Percentiles rank a stretch among this genome's conserved stretches.
These are phyloP conservation scores for Brachionus calyciflorus DNA, from an alignment of 1,140 invertebrate genomes.

Conservation along the genomic window DNA sequence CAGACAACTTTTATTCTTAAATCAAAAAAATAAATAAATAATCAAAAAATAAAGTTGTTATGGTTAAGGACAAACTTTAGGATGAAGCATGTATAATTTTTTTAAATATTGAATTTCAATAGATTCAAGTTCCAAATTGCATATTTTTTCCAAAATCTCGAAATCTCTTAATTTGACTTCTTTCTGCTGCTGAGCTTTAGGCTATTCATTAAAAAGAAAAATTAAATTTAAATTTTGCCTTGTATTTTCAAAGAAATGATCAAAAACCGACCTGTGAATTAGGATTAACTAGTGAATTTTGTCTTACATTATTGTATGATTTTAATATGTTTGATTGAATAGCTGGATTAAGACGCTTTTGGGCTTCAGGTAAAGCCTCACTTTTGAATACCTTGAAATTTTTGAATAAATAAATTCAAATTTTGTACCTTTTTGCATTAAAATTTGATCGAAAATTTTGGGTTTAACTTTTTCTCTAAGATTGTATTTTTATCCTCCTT, in stretches of 20 bases:
- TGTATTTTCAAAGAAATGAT: neutral
- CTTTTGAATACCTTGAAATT: too few species aligned
- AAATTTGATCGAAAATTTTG: too few species aligned
- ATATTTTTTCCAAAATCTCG: slow-evolving; percentile 42
- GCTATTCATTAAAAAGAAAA: neutral
- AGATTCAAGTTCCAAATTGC: slow-evolving; percentile 23
- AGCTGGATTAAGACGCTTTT: neutral
- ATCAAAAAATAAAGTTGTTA: neutral
- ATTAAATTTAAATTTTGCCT: neutral
- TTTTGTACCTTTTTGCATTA: too few species aligned
- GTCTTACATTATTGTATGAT: neutral
- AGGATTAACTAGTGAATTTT: neutral
- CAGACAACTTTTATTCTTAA: slow-evolving; percentile 24
- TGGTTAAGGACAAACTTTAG: neutral
- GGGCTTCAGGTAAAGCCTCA: too few species aligned
- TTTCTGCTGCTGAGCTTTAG: slow-evolving; percentile 4
- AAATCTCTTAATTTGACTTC: slow-evolving; percentile 41
- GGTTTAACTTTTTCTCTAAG: too few species aligned
- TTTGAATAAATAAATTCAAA: too few species aligned
- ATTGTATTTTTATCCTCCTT: too few species aligned
- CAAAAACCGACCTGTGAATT: neutral
- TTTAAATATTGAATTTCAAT: slow-evolving; percentile 43
- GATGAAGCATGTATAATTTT: slow-evolving; percentile 47
- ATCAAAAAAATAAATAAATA: neutral
- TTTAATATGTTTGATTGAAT: neutral